A percentile compares a stretch with the other conserved stretches of the same genome.
These are phyloP conservation scores for Danio albolineatus DNA, from an alignment of 2,797 vertebrate genomes.

Conservation along the genomic window DNA sequence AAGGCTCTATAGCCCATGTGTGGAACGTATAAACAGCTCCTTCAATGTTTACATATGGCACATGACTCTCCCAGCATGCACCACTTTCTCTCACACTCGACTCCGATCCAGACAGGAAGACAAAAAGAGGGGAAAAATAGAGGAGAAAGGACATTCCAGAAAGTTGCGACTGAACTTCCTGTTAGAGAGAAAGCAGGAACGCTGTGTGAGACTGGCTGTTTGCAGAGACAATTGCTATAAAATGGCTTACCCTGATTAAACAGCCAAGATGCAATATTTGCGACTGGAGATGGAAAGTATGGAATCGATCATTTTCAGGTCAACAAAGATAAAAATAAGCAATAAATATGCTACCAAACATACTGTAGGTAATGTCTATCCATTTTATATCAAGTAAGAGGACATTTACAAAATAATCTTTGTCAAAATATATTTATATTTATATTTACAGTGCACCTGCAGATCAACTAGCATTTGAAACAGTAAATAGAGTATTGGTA, in stretches of 20 bases:
- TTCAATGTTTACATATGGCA: conserved; percentile 72
- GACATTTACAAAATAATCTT: too few relatives aligned
- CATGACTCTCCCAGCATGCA: conserved; percentile 63
- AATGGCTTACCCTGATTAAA: conserved; percentile 28
- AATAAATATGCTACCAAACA: too few relatives aligned
- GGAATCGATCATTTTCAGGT: conserved; percentile 12
- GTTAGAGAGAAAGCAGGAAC: conserved; percentile 27
- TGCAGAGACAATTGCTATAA: conserved; percentile 8
- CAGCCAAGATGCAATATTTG: not conserved
- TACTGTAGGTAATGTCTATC: too few relatives aligned
- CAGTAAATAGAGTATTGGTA: too few relatives aligned
- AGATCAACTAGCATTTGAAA: too few relatives aligned
- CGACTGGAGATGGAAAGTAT: conserved; percentile 30
- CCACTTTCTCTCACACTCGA: conserved; percentile 40
- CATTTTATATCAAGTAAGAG: too few relatives aligned
- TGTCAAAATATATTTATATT: too few relatives aligned
- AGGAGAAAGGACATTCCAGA: conserved; percentile 54
- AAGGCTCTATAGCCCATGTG: conserved; percentile 74
- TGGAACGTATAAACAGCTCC: conserved; percentile 72
- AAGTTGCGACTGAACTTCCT: conserved; percentile 25
- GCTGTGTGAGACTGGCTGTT: conserved; percentile 14
- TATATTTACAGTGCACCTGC: too few relatives aligned
- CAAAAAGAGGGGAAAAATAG: conserved; percentile 34
- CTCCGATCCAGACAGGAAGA: conserved; percentile 11
- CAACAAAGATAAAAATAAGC: conserved; percentile 21